Percentiles rank a stretch among this genome's conserved stretches.
phyloP scores from a whole-genome alignment of 2,888 invertebrate species.

The Oscheius myriophilus region DNA sequence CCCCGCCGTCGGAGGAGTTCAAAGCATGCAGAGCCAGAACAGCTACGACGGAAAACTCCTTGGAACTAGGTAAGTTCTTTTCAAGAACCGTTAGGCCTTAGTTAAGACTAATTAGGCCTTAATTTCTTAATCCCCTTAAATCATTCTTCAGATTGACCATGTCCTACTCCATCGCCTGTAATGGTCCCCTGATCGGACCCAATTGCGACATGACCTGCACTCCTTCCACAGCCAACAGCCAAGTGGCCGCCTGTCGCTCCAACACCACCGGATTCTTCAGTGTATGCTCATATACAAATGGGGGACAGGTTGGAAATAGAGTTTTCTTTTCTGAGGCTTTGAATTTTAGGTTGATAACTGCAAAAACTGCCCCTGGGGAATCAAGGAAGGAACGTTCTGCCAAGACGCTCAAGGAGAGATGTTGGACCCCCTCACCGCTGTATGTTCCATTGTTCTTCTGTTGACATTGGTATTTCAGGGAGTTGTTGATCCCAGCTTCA shows the following conservation, averaged over 20 bases:
- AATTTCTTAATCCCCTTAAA: too few relatives aligned
- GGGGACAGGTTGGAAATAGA: slow-evolving; percentile 34
- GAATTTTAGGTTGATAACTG: slow-evolving; percentile 58
- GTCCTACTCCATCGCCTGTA: slow-evolving; percentile 61
- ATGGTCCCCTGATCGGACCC: slow-evolving; percentile 59
- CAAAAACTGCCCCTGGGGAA: slow-evolving; percentile 67
- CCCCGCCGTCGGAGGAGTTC: slow-evolving; percentile 46
- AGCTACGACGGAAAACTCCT: slow-evolving; percentile 54
- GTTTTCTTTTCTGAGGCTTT: neutral
- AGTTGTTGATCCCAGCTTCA: slow-evolving; percentile 54
- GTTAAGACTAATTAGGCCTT: too few relatives aligned
- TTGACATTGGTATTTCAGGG: slow-evolving; percentile 31
- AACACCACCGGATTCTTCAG: slow-evolving; percentile 60
- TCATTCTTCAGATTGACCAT: slow-evolving; percentile 52
- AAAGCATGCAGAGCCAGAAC: slow-evolving; percentile 46
- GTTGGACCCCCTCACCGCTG: slow-evolving; percentile 50
- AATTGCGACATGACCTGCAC: slow-evolving; percentile 62
- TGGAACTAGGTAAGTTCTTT: slow-evolving; percentile 51
- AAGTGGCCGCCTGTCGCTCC: slow-evolving; percentile 50
- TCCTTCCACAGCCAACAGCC: slow-evolving; percentile 48
- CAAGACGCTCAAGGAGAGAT: slow-evolving; percentile 57
- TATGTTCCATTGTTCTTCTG: slow-evolving; percentile 20
- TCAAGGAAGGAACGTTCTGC: slow-evolving; percentile 58
- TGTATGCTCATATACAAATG: slow-evolving; percentile 51
- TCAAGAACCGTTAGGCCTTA: too few relatives aligned